phyloP scores from a whole-genome alignment of 2,888 invertebrate genomes.

The Notocelia uddmanniana region DNA sequence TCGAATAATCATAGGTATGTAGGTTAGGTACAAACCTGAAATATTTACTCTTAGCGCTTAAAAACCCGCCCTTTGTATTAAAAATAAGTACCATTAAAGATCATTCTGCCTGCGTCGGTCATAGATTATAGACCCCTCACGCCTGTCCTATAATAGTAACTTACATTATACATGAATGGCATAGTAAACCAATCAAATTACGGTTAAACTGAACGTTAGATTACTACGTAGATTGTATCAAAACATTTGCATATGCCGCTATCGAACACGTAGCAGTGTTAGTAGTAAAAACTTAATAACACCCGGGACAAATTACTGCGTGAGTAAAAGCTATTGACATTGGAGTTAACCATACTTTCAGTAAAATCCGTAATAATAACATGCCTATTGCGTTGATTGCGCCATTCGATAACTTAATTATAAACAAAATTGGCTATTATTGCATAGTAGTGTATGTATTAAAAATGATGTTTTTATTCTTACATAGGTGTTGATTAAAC shows the following conservation, averaged over 20 bases:
- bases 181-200: background rate
- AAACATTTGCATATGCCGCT: conserved; percentile 7
- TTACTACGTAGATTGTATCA: background rate
- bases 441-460: background rate
- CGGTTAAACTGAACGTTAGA: conserved; percentile 3
- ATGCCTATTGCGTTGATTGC: conserved; percentile 29
- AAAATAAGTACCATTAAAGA: too few species aligned
- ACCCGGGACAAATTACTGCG: conserved; percentile 27
- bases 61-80: too few species aligned
- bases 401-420: conserved; percentile 23
- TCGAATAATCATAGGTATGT: too few species aligned
- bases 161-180: too few species aligned
- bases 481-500: background rate
- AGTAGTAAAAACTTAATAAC: conserved; percentile 34
- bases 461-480: background rate
- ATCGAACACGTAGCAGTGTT: conserved; percentile 6
- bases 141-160: too few species aligned
- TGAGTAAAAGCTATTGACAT: conserved; percentile 42
- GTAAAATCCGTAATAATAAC: conserved; percentile 33
- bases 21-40: too few species aligned
- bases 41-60: too few species aligned
- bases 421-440: background rate
- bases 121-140: too few species aligned
- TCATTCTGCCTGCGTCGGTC: too few species aligned
- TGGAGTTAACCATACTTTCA: conserved; percentile 40